Evolutionary conservation across 2,888 invertebrate species (phyloP), one percentile per base, ranked within the genome.

Genomic region (Sarcophaga rosellei): DNA sequence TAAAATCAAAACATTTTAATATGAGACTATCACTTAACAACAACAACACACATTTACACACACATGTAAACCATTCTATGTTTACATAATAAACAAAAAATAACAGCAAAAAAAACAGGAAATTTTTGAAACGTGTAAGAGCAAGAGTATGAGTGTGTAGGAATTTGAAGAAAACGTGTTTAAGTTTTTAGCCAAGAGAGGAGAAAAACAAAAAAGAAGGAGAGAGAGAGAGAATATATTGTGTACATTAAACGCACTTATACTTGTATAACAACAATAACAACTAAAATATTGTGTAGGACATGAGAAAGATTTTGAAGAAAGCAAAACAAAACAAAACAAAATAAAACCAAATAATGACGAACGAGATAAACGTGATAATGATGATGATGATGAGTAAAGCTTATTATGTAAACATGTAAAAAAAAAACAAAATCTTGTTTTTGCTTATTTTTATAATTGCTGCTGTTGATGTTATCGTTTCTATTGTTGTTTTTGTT

Each of bases 371-470:
- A n/a, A 47, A 21, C 57, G 11, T 25, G 45, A 44, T 15, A 15
- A 62, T n/a, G 4, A 66, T 76, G 75, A 81, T 68, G 75, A 45
- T n/a, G 35, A 53, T 65, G 59, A 73, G 61, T 53, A 59, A 59
- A 63, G 66, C 78, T 85, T 85, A 79, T 81, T 76, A 82, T 82
- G 63, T 77, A 84, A 84, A 79, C 79, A 77, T 12, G 15, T 4
- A 17, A 17, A 17, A 17, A 53, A 53, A 68, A 57, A 70, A 23
- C 62, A 68, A 73, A 61, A 74, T 57, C n/a, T 57, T 62, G 25
- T 35, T 77, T 65, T 53, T 25, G 10, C 35, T 35, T 59, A 12
- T 12, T 62, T 17, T 73, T 10, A 44, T 73, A n/a, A 10, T 17
- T 61, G 59, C 23, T 63, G 47, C n/a, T 76, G 20, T 23, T 72